Evolutionary conservation across 2,113 vertebrate genomes (phyloP), one percentile per base, ranked within the genome.

Genomic region (Passer domesticus): DNA sequence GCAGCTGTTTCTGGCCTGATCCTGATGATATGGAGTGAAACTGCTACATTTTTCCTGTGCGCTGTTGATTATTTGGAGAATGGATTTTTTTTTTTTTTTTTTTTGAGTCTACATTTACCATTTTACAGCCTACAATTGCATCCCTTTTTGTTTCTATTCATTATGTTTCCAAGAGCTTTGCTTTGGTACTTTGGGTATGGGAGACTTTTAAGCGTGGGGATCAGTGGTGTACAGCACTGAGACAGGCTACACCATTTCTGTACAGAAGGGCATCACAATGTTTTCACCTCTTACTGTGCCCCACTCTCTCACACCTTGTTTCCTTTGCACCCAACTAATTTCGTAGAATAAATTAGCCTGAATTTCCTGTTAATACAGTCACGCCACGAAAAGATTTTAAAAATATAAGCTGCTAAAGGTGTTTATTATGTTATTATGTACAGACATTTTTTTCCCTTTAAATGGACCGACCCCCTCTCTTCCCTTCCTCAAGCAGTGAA

Each of bases 401-500:
- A 94, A 56, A 64, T 75, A 60, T 27, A 83, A 81, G 79, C 64
- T 92, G 52, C 47, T 83, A 24, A 93, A 74, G 20, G 70, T 84
- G 31, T 90, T 95, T 82, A 90, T 94, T 90, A 91, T 73, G 79
- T 90, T 90, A 63, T 83, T 96, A 70, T 75, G 55, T 77, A 84
- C 62, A 58, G 83, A 55, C 39, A 11, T 81, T 88, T 92, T 87
- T 78, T 86, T 37, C 17, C 41, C 59, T 95, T 78, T 90, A 50
- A 89, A 82, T 58, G 84, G 87, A 73, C 58, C n/a, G 1, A 78
- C 76, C 73, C 37, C 60, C 73, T 95, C 93, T 81, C 83, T 88
- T 92, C 53, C 67, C 39, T 80, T 94, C 87, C 82, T 72, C 83
- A 87, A 81, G 95, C 88, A 89, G 83, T 75, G 94, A 90, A 91